Conservation (phyloP, 2,113 vertebrate species). For the Melospiza melodia region DNA sequence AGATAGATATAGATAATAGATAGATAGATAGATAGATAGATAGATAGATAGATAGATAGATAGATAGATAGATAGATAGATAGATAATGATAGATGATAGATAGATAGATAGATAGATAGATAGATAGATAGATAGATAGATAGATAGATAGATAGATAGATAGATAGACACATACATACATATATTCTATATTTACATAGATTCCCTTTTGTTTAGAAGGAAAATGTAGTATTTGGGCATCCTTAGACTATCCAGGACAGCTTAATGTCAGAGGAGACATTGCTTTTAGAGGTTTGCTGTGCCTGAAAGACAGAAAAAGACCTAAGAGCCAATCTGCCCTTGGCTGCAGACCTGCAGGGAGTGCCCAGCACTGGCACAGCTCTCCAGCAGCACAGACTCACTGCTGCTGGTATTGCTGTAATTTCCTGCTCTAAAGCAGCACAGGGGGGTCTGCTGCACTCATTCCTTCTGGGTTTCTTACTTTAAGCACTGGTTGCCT, state of each 20-base stretch:
- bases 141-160: too few species aligned
- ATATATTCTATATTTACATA: not conserved
- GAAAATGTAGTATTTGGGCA: not conserved
- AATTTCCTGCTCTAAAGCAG: not conserved
- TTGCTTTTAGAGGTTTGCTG: not conserved
- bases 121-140: too few species aligned
- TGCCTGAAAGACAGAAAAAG: not conserved
- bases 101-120: too few species aligned
- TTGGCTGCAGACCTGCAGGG: accelerated
- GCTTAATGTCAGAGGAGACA: not conserved
- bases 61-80: too few species aligned
- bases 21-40: too few species aligned
- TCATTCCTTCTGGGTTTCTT: not conserved
- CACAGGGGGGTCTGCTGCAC: not conserved
- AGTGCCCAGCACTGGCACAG: not conserved
- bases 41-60: too few species aligned
- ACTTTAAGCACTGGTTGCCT: not conserved
- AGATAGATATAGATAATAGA: too few species aligned
- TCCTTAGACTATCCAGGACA: not conserved
- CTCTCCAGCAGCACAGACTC: not conserved
- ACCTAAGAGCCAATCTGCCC: too few species aligned
- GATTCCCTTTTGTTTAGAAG: not conserved
- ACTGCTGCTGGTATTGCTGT: not conserved
- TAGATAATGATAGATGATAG: too few species aligned
- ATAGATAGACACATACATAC: accelerated